Base-by-base conservation (phyloP, 2,797 vertebrate species). In the Crotalus adamanteus region DNA sequence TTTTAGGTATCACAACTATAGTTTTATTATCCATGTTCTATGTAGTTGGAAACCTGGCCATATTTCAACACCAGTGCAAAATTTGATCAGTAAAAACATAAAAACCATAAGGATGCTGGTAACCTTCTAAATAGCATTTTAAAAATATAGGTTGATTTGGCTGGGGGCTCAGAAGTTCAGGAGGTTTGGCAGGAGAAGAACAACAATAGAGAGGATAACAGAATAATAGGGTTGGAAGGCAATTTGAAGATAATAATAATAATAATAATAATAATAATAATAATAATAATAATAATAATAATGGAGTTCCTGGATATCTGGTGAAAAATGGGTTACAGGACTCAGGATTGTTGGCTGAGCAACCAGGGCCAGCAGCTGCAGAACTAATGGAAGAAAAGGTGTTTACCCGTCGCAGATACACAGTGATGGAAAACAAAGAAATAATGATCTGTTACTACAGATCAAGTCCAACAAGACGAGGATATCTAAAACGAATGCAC, bases 101-200 rank as follows among this genome's bases (percentile, higher is more conserved):
- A 20, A 47, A 87, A 42, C 6, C 22, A 16, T 47, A 86, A 56
- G 13, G 26, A n/a, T 55, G 13, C 16, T 87, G 86, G 26, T 55
- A 42, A n/a, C 1, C 14, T 88, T 88, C n/a, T 69, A 69, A 31
- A 0, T 69, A 69, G 63, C 5, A n/a, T 22, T 69, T 73, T 25
- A 26, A 47, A 88, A 42, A 42, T 88, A 13, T 59, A 31, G 22
- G 2, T 37, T 88, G 57, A 42, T 59, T 25, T 7, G 63, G 5
- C 6, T 60, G 22, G 9, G 4, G 18, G 28, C 25, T 31, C 3
- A 86, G 42, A 91, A 51, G 2, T 18, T 1, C 14, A 91, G 16
- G 61, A 18, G 7, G 0, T 98, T 98, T 91, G 85, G 65, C 14
- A 69, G 6, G 65, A 69, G 31, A 69, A 31, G 65, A 16, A 31